Conservation (phyloP, 2,888 invertebrate genomes). For the Ganaspis brasiliensis region DNA sequence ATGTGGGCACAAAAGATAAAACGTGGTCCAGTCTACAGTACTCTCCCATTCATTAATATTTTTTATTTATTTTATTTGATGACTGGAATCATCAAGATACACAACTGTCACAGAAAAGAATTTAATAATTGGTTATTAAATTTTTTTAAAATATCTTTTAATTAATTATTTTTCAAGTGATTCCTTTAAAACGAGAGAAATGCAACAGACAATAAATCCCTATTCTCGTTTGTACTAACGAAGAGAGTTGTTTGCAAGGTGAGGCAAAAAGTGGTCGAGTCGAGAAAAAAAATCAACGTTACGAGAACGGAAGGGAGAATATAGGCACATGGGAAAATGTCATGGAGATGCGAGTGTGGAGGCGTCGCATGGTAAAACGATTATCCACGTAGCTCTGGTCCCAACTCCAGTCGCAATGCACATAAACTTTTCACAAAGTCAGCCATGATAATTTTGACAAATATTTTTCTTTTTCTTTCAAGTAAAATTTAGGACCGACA, state of each 20-base stretch:
- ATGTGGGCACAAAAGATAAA: too few species aligned
- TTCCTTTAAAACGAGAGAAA: conserved; percentile 5
- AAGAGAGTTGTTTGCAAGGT: conserved; percentile 43
- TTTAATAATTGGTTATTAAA: too few species aligned
- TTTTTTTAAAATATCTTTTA: too few species aligned
- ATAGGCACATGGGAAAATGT: conserved; percentile 58
- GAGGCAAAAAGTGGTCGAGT: conserved; percentile 41
- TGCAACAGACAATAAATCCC: conserved; percentile 28
- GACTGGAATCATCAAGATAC: too few species aligned
- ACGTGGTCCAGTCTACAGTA: too few species aligned
- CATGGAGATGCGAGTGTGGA: conserved; percentile 35
- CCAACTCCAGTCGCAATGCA: neutral
- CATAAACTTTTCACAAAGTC: neutral
- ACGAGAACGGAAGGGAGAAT: conserved; percentile 53
- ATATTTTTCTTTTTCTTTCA: conserved; percentile 6
- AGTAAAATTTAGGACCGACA: too few species aligned
- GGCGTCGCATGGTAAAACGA: conserved; percentile 42
- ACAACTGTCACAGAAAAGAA: too few species aligned
- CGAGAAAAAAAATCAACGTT: conserved; percentile 37
- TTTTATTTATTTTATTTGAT: too few species aligned
- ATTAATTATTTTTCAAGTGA: neutral
- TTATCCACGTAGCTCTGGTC: conserved; percentile 40
- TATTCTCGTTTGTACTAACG: conserved; percentile 31
- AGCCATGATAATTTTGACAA: neutral
- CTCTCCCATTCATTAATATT: too few species aligned